phyloP scores from a whole-genome alignment of 2,888 invertebrate genomes.

The Chrysodeixis includens region DNA sequence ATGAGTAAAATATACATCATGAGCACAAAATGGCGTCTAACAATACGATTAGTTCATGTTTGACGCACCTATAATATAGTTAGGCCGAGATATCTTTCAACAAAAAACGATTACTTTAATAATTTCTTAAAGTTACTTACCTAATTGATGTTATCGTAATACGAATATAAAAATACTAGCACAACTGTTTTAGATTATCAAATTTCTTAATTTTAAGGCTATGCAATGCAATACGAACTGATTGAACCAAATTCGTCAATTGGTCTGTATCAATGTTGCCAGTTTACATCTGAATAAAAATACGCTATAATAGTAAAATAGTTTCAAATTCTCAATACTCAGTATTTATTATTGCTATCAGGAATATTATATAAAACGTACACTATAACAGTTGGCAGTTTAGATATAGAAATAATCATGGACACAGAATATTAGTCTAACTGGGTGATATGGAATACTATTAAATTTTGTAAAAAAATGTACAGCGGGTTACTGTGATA shows the following conservation, averaged over 20 bases:
- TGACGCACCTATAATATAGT: background rate
- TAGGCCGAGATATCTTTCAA: background rate
- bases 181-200: background rate
- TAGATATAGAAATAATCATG: no score
- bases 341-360: no score
- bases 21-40: constrained; percentile 6
- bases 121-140: background rate
- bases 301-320: no score
- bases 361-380: no score
- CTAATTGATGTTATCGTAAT: background rate
- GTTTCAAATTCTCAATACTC: no score
- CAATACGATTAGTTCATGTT: background rate
- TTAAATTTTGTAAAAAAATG: no score
- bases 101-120: background rate
- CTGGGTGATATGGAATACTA: no score
- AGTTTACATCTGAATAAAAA: no score
- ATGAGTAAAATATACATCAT: background rate
- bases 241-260: background rate
- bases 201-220: background rate
- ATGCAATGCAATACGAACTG: background rate
- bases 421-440: no score
- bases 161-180: background rate
- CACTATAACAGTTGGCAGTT: no score
- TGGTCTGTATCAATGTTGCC: background rate
- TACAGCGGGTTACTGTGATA: no score